Conservation (phyloP, 2,888 invertebrate species). For the Spilosoma lubricipeda region DNA sequence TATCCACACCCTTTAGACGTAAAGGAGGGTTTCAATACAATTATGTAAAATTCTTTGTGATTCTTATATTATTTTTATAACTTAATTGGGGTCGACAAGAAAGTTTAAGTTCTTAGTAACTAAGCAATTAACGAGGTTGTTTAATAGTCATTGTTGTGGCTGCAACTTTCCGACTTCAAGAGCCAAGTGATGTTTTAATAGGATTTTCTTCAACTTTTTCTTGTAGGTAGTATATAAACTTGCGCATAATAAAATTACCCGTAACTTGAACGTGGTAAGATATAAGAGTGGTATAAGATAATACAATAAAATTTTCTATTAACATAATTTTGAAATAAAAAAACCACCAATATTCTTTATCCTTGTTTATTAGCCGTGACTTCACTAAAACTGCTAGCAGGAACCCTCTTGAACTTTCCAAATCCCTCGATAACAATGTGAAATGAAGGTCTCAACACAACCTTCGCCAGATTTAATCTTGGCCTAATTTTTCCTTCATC, state of each 20-base stretch:
- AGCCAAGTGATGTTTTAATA: slow-evolving; percentile 41
- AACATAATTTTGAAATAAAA: slow-evolving; percentile 32
- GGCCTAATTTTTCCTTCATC: slow-evolving; percentile 54
- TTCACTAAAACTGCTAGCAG: slow-evolving; percentile 40
- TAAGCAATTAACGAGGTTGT: slow-evolving; percentile 16
- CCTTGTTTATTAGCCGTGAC: slow-evolving; percentile 40
- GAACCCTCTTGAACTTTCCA: slow-evolving; percentile 51
- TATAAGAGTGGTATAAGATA: no score
- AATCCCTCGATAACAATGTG: slow-evolving; percentile 58
- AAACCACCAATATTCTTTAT: slow-evolving; percentile 34
- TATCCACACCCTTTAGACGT: not conserved
- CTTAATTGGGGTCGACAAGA: slow-evolving; percentile 34
- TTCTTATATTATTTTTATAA: slow-evolving; percentile 11
- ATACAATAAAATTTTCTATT: slow-evolving; percentile 5
- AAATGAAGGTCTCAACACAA: slow-evolving; percentile 50
- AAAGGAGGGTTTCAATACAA: not conserved
- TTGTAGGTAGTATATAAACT: slow-evolving; percentile 4
- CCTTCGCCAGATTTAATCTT: slow-evolving; percentile 60
- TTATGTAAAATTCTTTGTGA: slow-evolving; percentile 21
- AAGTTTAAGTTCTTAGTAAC: slow-evolving; percentile 31
- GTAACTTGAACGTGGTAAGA: not conserved
- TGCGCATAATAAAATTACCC: slow-evolving; percentile 12
- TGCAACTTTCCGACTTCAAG: slow-evolving; percentile 35
- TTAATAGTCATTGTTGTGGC: slow-evolving; percentile 41
- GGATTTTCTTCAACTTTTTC: slow-evolving; percentile 30